phyloP scores from a whole-genome alignment of 2,888 invertebrate genomes.

The Melipona beecheii region DNA sequence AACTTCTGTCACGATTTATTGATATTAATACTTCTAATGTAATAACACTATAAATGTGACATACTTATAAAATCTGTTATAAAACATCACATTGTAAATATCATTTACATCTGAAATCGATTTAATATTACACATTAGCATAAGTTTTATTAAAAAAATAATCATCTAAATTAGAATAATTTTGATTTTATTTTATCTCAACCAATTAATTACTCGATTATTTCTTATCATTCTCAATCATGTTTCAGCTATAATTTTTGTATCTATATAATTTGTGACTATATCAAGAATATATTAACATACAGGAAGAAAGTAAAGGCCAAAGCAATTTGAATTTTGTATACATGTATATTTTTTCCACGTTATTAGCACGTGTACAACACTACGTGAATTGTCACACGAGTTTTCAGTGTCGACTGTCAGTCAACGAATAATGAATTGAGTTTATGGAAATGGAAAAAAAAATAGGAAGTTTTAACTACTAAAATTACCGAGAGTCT shows the following conservation, averaged over 20 bases:
- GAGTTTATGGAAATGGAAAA: neutral
- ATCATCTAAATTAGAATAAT: too few species aligned
- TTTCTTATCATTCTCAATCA: neutral
- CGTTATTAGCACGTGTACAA: neutral
- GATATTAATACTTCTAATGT: slow-evolving; percentile 52
- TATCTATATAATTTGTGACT: too few species aligned
- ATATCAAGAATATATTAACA: neutral
- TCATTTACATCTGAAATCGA: neutral
- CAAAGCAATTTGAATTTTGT: neutral
- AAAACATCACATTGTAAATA: neutral
- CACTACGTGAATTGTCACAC: slow-evolving; percentile 25
- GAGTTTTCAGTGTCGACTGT: slow-evolving; percentile 24
- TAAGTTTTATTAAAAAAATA: too few species aligned
- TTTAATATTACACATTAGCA: too few species aligned
- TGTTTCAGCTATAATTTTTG: neutral
- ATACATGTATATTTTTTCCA: neutral
- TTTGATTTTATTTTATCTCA: neutral
- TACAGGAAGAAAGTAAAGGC: neutral
- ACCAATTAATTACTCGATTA: neutral
- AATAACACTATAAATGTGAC: slow-evolving; percentile 20
- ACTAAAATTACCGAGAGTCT: slow-evolving; percentile 27
- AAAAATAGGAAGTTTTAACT: slow-evolving; percentile 27
- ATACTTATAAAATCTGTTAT: slow-evolving; percentile 10
- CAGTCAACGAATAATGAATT: slow-evolving; percentile 1
- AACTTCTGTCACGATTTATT: slow-evolving; percentile 44